These are phyloP conservation scores for Synergus umbraculus DNA, from an alignment of 2,888 invertebrate genomes.

Conservation along the genomic window DNA sequence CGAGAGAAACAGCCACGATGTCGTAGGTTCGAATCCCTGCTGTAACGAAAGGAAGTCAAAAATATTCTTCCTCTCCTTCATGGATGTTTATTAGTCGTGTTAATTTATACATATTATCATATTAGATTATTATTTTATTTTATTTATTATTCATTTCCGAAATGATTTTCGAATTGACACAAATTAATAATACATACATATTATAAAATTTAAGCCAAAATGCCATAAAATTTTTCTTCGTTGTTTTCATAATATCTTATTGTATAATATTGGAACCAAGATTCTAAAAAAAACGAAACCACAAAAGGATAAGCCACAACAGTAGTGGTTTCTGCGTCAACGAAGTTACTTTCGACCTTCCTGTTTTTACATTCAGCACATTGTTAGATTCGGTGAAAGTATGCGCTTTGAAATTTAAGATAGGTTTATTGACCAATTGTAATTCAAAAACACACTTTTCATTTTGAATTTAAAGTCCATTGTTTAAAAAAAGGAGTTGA, in stretches of 20 bases:
- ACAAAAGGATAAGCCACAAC: conserved; percentile 4
- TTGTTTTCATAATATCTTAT: neutral
- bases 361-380: conserved; percentile 28
- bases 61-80: too few species aligned
- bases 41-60: too few species aligned
- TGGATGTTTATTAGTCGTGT: too few species aligned
- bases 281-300: neutral
- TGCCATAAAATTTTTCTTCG: neutral
- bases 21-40: too few species aligned
- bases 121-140: too few species aligned
- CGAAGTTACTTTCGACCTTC: conserved; percentile 23
- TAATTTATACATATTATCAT: too few species aligned
- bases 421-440: neutral
- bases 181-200: too few species aligned
- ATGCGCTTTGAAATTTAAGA: conserved; percentile 19
- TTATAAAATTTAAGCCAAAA: too few species aligned
- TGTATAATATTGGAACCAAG: neutral
- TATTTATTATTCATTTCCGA: too few species aligned
- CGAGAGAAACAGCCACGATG: too few species aligned
- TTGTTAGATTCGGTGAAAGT: conserved; percentile 34
- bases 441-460: neutral
- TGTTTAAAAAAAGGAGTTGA: neutral
- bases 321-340: neutral
- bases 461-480: conserved; percentile 29
- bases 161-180: too few species aligned